These are phyloP conservation scores for Gobionotothen gibberifrons DNA, from an alignment of 2,797 vertebrate genomes.

Conservation along the genomic window DNA sequence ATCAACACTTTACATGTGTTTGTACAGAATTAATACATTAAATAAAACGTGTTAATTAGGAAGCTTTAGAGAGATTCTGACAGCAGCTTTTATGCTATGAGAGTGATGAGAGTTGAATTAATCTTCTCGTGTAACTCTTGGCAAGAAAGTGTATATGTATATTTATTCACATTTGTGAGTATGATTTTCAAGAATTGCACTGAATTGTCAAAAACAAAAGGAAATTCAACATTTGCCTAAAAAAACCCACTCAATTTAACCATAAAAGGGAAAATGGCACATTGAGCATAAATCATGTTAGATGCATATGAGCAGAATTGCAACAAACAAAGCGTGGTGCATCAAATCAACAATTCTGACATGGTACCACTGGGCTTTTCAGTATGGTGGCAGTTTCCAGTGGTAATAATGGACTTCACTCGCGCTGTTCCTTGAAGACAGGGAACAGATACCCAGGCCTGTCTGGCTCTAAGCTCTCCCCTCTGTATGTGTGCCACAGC, in stretches of 20 bases:
- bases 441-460: slow-evolving; percentile 41
- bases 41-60: slow-evolving; percentile 3
- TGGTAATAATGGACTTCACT: slow-evolving; percentile 18
- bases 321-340: neutral
- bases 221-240: slow-evolving; percentile 1
- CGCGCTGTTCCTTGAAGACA: slow-evolving; percentile 24
- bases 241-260: neutral
- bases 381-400: neutral
- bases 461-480: slow-evolving; percentile 43
- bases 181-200: too few species aligned
- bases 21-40: neutral
- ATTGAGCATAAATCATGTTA: neutral
- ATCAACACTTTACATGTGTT: slow-evolving; percentile 1
- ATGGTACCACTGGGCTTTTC: neutral
- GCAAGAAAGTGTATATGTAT: neutral
- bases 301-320: neutral
- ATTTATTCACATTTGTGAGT: neutral
- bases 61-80: neutral
- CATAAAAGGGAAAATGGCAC: neutral
- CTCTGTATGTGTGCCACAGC: slow-evolving; percentile 57
- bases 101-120: neutral
- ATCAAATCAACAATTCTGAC: slow-evolving; percentile 14
- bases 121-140: neutral
- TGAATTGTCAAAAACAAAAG: neutral
- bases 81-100: neutral